phyloP scores from a whole-genome alignment of 1,140 invertebrate species.

The Conus betulinus region DNA sequence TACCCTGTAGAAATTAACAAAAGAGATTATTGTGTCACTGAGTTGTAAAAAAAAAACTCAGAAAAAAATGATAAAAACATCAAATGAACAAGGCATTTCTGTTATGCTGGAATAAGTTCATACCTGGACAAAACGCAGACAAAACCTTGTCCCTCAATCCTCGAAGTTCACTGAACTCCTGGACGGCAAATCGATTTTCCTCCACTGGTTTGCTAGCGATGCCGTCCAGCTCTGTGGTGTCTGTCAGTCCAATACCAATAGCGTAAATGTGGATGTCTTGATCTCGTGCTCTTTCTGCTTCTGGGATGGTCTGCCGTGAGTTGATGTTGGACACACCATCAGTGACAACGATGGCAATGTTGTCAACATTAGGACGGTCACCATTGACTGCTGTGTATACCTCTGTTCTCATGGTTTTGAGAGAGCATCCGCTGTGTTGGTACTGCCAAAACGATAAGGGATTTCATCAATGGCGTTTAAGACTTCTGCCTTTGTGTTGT shows the following conservation, averaged over 20 bases:
- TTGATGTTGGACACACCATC: constrained; percentile 70
- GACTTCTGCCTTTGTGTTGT: constrained; percentile 47
- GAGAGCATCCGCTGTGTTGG: constrained; percentile 65
- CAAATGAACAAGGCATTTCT: neutral
- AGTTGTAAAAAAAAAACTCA: neutral
- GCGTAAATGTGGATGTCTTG: constrained; percentile 63
- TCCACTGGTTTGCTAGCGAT: constrained; percentile 51
- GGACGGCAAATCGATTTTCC: constrained; percentile 54
- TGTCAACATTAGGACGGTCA: constrained; percentile 59
- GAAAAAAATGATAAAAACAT: neutral
- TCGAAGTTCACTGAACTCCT: constrained; percentile 60
- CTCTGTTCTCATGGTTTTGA: constrained; percentile 55
- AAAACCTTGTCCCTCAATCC: constrained; percentile 58
- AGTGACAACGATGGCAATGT: constrained; percentile 63
- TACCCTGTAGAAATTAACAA: neutral
- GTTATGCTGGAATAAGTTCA: neutral
- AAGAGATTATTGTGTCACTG: neutral
- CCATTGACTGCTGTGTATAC: constrained; percentile 64
- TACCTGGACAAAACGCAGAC: constrained; percentile 38
- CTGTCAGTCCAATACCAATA: constrained; percentile 59
- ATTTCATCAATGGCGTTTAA: constrained; percentile 58
- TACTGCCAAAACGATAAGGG: constrained; percentile 63
- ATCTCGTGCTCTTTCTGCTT: constrained; percentile 54
- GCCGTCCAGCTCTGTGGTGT: constrained; percentile 57
- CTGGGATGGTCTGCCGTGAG: constrained; percentile 59